A percentile compares a stretch with the other conserved stretches of the same genome.
Conservation (phyloP, 2,113 vertebrate species). For the Copsychus sechellarum region DNA sequence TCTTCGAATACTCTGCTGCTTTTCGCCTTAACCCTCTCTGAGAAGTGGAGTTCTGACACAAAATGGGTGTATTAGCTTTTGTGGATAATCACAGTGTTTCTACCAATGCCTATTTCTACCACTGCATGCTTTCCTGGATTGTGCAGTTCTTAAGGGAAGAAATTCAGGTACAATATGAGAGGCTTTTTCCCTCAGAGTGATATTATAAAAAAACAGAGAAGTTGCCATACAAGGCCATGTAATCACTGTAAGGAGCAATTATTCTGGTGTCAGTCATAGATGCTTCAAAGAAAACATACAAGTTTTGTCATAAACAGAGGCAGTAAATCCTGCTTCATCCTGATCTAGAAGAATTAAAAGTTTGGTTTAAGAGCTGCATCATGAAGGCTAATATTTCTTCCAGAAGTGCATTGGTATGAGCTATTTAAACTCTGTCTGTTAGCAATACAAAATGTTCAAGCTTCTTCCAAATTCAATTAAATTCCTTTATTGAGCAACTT, state of each 20-base stretch:
- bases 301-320: neutral
- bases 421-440: neutral
- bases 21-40: neutral
- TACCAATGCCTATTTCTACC: neutral
- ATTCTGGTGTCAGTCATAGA: neutral
- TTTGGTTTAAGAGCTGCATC: neutral
- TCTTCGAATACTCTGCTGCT: neutral
- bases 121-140: fast-evolving
- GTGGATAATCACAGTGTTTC: neutral
- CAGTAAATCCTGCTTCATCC: neutral
- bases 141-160: neutral
- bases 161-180: neutral
- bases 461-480: neutral
- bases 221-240: neutral
- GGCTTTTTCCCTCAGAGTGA: fast-evolving
- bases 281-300: neutral
- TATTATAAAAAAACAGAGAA: neutral
- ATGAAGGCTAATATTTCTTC: neutral
- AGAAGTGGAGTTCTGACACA: neutral
- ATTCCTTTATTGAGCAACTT: neutral
- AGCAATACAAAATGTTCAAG: neutral
- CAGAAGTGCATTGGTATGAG: neutral
- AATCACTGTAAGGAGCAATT: neutral
- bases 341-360: neutral
- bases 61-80: neutral